Evolutionary conservation across 2,888 invertebrate species (phyloP).

Genomic region (Drosophila mulleri): DNA sequence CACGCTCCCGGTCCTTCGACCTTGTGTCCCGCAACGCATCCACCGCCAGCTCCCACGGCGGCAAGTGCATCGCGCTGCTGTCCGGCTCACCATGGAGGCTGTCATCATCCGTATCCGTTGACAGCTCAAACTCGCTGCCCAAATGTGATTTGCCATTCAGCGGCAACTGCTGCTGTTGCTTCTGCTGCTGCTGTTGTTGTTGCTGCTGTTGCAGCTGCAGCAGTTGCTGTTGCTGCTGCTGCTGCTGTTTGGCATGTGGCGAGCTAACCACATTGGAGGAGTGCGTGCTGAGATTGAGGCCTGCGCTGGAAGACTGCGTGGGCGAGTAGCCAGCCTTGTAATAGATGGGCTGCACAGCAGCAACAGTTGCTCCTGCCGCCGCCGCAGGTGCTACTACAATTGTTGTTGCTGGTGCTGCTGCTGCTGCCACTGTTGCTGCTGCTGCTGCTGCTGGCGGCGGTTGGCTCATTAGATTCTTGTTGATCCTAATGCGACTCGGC

Average conservation of each 20-base stretch:
- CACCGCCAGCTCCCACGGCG: slow-evolving; percentile 84
- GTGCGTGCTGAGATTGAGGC: slow-evolving; percentile 74
- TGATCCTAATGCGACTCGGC: slow-evolving; percentile 84
- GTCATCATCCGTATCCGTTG: slow-evolving; percentile 91
- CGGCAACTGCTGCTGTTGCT: slow-evolving; percentile 35
- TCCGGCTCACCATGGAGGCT: slow-evolving; percentile 85
- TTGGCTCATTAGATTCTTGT: slow-evolving; percentile 83
- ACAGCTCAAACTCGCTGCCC: slow-evolving; percentile 88
- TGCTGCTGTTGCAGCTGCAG: slow-evolving; percentile 29
- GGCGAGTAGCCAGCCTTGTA: slow-evolving; percentile 74
- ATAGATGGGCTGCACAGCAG: slow-evolving; percentile 44
- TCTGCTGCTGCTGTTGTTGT: slow-evolving; percentile 38
- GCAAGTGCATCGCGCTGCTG: slow-evolving; percentile 83
- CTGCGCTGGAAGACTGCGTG: slow-evolving; percentile 79
- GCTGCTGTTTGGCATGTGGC: slow-evolving; percentile 71
- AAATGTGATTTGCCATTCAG: slow-evolving; percentile 57
- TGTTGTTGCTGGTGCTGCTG: slow-evolving; percentile 11
- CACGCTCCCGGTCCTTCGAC: slow-evolving; percentile 83
- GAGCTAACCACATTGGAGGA: slow-evolving; percentile 83
- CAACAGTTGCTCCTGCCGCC: slow-evolving; percentile 1
- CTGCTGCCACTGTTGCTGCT: slow-evolving; percentile 3
- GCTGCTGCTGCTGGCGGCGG: slow-evolving; percentile 27
- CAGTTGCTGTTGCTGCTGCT: slow-evolving; percentile 32
- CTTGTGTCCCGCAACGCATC: slow-evolving; percentile 84
- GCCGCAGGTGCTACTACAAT: slow-evolving; percentile 5